Evolutionary conservation across 2,113 vertebrate genomes (phyloP), one percentile per base, ranked within the genome.

Genomic region (Megaleporinus macrocephalus): DNA sequence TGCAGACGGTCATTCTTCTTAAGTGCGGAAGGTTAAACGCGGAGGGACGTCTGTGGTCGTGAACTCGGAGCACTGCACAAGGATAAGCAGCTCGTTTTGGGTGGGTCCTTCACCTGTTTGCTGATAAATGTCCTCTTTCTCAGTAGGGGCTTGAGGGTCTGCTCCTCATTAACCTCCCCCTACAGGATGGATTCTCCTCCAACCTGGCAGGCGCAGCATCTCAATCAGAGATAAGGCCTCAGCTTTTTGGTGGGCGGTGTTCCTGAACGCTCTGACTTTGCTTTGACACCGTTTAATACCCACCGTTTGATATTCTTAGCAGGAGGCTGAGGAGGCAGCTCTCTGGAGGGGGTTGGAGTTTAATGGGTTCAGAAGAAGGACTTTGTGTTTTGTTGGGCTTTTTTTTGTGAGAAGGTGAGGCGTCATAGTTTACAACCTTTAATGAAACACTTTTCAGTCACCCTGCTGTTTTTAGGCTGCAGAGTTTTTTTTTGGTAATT

Each of bases 111-210:
- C n/a, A 27, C 36, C 24, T n/a, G 71, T 74, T 81, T 53, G 29
- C 47, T 41, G 79, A 73, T 81, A 59, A 81, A 65, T 74, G 22
- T 41, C 9, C 7, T 73, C 29, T 66, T 81, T 74, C 74, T 74
- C 65, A 74, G 63, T 44, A 62, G 47, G 33, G 71, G 27, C 44
- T 53, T 36, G 29, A 65, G 29, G 73, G 71, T 27, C 49, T 49
- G 7, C 47, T 65, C 44, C 65, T 81, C 63, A 74, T 81, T 73
- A 81, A 73, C 70, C 79, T 74, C 70, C 9, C 66, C 66, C 79
- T 74, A 59, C 27, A 74, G 71, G 29, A 63, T 66, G 63, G 59
- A 44, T 36, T 80, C 79, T 51, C 59, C 69, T 78, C 47, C 75
- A 66, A 5, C 27, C 76, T 61, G 68, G 66, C 78, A 59, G 24